Conservation (phyloP, 2,888 invertebrate genomes). For the Lamproptera curius region DNA sequence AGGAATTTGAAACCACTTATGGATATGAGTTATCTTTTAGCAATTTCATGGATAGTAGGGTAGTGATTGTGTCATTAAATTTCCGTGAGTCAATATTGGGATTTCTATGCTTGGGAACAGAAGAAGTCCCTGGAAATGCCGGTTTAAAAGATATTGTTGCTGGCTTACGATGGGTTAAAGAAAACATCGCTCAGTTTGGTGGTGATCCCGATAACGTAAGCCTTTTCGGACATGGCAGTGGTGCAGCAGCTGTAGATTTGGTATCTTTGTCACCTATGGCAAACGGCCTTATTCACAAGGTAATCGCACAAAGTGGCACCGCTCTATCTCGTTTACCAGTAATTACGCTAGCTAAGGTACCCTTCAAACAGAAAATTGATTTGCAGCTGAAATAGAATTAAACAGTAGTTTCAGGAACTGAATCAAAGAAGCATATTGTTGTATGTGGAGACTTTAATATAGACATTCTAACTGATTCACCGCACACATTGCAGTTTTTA, state of each 20-base stretch:
- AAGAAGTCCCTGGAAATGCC: conserved; percentile 87
- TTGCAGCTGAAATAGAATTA: no score
- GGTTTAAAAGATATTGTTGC: conserved; percentile 91
- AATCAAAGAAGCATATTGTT: no score
- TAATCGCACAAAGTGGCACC: conserved; percentile 61
- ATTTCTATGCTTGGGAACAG: conserved; percentile 80
- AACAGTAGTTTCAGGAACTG: no score
- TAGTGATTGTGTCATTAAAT: conserved; percentile 83
- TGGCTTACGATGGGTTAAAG: conserved; percentile 85
- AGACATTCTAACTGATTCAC: no score
- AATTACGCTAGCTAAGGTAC: no score
- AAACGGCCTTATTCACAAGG: conserved; percentile 52
- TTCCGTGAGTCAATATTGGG: conserved; percentile 86
- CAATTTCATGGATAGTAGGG: conserved; percentile 82
- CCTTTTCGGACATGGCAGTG: conserved; percentile 89
- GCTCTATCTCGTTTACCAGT: no score
- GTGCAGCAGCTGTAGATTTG: conserved; percentile 78
- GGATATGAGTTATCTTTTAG: conserved; percentile 63
- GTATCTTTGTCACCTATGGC: conserved; percentile 57
- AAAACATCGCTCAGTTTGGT: conserved; percentile 86
- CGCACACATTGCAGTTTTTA: no score
- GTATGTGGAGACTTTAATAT: no score
- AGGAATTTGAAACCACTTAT: conserved; percentile 45
- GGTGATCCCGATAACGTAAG: conserved; percentile 88
- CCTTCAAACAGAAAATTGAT: no score